A percentile compares a stretch with the other conserved stretches of the same genome.
Evolutionary conservation across 2,888 invertebrate genomes (phyloP).

Genomic region (Orthonychiurus folsomi): DNA sequence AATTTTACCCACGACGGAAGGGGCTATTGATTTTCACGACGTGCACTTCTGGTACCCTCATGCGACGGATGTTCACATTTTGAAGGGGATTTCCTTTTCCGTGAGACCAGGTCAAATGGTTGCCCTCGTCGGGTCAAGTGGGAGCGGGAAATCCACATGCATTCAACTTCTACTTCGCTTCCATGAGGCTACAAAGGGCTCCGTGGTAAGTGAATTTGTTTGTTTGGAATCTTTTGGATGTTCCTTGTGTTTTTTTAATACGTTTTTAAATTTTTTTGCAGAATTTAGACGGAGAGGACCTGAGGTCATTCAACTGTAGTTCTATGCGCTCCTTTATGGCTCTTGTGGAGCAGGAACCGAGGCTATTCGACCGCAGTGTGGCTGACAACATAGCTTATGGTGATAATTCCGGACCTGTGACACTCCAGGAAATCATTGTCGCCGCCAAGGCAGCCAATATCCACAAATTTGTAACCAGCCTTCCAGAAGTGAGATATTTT

Average conservation of each 20-base stretch:
- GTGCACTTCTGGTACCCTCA: slow-evolving; percentile 48
- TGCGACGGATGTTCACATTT: slow-evolving; percentile 43
- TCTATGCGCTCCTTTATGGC: slow-evolving; percentile 18
- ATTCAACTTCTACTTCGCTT: slow-evolving; percentile 43
- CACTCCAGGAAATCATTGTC: slow-evolving; percentile 22
- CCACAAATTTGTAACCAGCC: slow-evolving; percentile 46
- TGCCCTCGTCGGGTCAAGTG: slow-evolving; percentile 36
- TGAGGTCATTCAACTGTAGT: slow-evolving; percentile 9
- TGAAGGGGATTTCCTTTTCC: slow-evolving; percentile 31
- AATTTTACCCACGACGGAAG: slow-evolving; percentile 42
- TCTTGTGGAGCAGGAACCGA: slow-evolving; percentile 19
- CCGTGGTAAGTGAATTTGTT: neutral
- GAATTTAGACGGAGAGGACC: slow-evolving; percentile 17
- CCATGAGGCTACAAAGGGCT: slow-evolving; percentile 42
- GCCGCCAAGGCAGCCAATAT: slow-evolving; percentile 26
- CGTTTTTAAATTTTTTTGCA: neutral
- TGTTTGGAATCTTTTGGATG: too few relatives aligned
- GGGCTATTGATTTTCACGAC: slow-evolving; percentile 45
- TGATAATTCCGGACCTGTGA: slow-evolving; percentile 13
- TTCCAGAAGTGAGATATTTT: slow-evolving; percentile 44
- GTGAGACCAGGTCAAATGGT: slow-evolving; percentile 34
- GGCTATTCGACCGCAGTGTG: slow-evolving; percentile 26
- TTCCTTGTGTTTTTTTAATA: too few relatives aligned
- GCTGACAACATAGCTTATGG: slow-evolving; percentile 33
- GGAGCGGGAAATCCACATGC: slow-evolving; percentile 44